Conservation (phyloP, 2,113 vertebrate species). For the Macrotis lagotis region DNA sequence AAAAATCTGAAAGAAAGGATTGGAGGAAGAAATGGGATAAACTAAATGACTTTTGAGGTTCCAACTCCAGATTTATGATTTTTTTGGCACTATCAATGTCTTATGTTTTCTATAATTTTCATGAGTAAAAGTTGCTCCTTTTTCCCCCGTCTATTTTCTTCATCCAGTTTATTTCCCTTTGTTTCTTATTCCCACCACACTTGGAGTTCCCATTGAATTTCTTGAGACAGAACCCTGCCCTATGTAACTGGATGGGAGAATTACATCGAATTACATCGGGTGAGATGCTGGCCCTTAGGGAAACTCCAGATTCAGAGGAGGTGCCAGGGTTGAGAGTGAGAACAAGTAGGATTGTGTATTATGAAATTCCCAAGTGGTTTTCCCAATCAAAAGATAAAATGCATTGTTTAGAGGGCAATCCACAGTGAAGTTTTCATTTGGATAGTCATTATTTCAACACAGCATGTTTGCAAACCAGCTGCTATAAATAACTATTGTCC, state of each 20-base stretch:
- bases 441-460: constrained; percentile 56
- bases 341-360: constrained; percentile 54
- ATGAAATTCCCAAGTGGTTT: constrained; percentile 73
- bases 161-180: constrained; percentile 15
- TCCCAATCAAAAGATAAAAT: constrained; percentile 70
- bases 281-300: constrained; percentile 59
- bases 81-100: constrained; percentile 26
- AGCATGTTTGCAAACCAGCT: constrained; percentile 65
- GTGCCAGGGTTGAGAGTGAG: constrained; percentile 64
- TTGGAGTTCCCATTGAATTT: constrained; percentile 57
- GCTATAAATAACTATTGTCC: constrained; percentile 76
- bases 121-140: constrained; percentile 6
- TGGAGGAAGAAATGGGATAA: neutral
- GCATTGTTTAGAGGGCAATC: constrained; percentile 60
- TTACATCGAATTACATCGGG: constrained; percentile 76
- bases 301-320: constrained; percentile 62
- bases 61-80: constrained; percentile 59
- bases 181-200: constrained; percentile 20
- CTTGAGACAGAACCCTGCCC: constrained; percentile 57
- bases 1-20: neutral
- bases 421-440: constrained; percentile 52
- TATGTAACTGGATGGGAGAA: constrained; percentile 72
- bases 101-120: neutral
- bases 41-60: constrained; percentile 61
- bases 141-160: constrained; percentile 45